Conservation (phyloP, 37 sponge, comb jelly and placozoan species). For the Spongilla lacustris region DNA sequence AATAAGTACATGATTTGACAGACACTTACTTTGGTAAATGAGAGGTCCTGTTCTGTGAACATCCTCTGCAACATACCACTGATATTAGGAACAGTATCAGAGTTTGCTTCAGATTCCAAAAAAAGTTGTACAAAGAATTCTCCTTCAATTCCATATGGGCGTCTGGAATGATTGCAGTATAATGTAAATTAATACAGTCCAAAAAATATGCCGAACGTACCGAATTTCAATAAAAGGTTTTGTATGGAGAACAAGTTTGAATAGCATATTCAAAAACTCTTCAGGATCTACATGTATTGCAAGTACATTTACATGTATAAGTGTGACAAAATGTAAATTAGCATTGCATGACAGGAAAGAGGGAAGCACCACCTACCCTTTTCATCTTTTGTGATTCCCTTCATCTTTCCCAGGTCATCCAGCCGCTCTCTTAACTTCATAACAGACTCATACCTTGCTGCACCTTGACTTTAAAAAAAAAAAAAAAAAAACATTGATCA, state of each 20-base stretch:
- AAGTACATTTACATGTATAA: neutral
- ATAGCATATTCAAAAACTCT: slow-evolving; percentile 92
- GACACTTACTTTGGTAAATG: slow-evolving; percentile 70
- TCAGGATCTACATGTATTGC: slow-evolving; percentile 81
- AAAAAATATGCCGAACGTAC: neutral
- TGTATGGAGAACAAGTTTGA: slow-evolving; percentile 32
- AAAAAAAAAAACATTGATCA: neutral
- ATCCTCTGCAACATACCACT: slow-evolving; percentile 45
- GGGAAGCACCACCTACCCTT: slow-evolving; percentile 55
- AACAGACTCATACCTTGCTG: slow-evolving; percentile 72
- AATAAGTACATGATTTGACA: too few species aligned
- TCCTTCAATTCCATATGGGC: slow-evolving; percentile 72
- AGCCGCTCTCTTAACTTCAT: slow-evolving; percentile 73
- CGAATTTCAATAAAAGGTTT: slow-evolving; percentile 61
- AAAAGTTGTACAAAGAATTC: slow-evolving; percentile 86
- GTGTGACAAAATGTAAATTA: too few species aligned
- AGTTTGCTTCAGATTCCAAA: slow-evolving; percentile 58
- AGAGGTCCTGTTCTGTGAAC: slow-evolving; percentile 68
- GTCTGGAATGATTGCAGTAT: slow-evolving; percentile 22
- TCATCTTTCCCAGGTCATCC: slow-evolving; percentile 66
- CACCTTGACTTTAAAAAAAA: slow-evolving; percentile 49
- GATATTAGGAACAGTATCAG: slow-evolving; percentile 12
- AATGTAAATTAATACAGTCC: neutral
- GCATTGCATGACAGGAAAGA: neutral
- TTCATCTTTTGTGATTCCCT: slow-evolving; percentile 80